Evolutionary conservation across 2,888 invertebrate genomes (phyloP).

Genomic region (Clunio marinus): DNA sequence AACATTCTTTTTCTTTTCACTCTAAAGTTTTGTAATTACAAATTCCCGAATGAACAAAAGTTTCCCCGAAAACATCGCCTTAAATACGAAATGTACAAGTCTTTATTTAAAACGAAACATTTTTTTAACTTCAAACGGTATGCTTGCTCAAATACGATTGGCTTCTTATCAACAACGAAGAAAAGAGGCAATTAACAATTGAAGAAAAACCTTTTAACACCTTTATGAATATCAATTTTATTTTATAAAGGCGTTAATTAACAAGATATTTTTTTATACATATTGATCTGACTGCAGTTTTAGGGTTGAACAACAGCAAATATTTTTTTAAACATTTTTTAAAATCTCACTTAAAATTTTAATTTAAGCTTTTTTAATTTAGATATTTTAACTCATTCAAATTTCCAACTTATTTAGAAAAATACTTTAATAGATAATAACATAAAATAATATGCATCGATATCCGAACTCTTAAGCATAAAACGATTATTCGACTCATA

Average conservation of each 20-base stretch:
- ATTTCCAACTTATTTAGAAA: no score
- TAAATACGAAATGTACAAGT: not conserved
- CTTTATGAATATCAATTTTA: not conserved
- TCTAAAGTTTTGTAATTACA: not conserved
- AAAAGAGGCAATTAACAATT: conserved; percentile 22
- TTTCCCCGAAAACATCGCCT: not conserved
- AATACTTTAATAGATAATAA: no score
- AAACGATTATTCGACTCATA: no score
- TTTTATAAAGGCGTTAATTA: conserved; percentile 38
- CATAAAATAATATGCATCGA: no score
- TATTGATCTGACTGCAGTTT: no score
- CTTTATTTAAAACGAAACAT: not conserved
- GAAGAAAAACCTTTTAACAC: conserved; percentile 29
- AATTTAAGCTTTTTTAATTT: no score
- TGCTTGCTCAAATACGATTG: not conserved
- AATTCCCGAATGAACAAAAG: conserved; percentile 7
- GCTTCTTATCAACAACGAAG: conserved; percentile 29
- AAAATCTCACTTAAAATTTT: no score
- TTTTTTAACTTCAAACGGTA: no score
- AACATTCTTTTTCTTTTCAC: no score
- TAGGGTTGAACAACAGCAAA: no score
- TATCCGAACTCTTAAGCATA: no score
- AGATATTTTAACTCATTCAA: no score
- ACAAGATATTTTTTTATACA: conserved; percentile 25
- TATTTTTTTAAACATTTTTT: not conserved